A percentile compares a stretch with the other conserved stretches of the same genome.
Conservation (phyloP, 2,888 invertebrate species). For the Malacosoma neustria region DNA sequence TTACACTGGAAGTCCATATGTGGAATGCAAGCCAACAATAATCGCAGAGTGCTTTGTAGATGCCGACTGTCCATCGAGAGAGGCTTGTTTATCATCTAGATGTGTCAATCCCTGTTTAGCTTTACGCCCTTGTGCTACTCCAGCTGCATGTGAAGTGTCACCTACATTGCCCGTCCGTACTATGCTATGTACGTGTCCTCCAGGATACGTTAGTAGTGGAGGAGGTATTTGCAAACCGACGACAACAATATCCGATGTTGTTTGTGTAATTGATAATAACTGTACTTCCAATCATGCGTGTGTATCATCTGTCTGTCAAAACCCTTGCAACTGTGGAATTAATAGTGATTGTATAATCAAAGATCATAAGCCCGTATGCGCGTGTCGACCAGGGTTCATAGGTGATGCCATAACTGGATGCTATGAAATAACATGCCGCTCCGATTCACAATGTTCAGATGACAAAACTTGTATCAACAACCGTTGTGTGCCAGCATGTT, state of each 20-base stretch:
- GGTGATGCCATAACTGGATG: conserved; percentile 91
- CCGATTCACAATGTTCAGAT: conserved; percentile 85
- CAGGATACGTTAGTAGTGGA: conserved; percentile 90
- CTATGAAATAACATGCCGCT: conserved; percentile 81
- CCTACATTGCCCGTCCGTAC: conserved; percentile 89
- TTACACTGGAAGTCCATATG: conserved; percentile 86
- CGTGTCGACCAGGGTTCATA: conserved; percentile 87
- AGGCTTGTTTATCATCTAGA: conserved; percentile 87
- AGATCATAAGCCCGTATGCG: conserved; percentile 91
- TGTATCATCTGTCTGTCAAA: conserved; percentile 84
- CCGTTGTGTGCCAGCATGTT: conserved; percentile 88
- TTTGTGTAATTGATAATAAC: conserved; percentile 85
- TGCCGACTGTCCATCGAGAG: conserved; percentile 84
- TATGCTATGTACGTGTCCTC: conserved; percentile 92
- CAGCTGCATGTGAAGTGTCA: conserved; percentile 87
- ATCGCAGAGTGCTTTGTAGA: conserved; percentile 87
- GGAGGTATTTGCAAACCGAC: conserved; percentile 87
- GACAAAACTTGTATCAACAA: conserved; percentile 89
- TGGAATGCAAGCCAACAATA: conserved; percentile 83
- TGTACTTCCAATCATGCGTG: conserved; percentile 87
- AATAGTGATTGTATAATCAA: conserved; percentile 89
- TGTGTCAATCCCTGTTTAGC: conserved; percentile 89
- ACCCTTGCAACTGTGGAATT: conserved; percentile 90
- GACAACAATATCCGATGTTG: conserved; percentile 75
- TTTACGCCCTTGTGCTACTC: conserved; percentile 85